phyloP scores from a whole-genome alignment of 2,113 vertebrate species.

The Lasiurus cinereus region DNA sequence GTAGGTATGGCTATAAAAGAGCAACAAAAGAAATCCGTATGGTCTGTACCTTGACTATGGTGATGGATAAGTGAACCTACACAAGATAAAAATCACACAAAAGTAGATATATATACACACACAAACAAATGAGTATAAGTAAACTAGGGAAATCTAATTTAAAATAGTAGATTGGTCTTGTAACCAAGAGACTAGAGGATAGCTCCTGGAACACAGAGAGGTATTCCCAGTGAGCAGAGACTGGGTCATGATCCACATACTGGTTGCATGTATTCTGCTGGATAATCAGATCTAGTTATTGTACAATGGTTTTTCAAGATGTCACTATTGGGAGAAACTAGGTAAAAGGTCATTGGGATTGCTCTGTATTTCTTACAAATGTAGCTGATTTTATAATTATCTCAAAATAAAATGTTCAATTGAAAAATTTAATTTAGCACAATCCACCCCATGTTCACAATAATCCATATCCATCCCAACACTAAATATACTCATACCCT shows the following conservation, averaged over 20 bases:
- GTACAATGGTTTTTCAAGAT: neutral
- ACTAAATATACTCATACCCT: neutral
- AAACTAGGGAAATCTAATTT: neutral
- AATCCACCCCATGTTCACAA: neutral
- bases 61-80: neutral
- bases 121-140: neutral
- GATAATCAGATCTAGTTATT: neutral
- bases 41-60: neutral
- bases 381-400: neutral
- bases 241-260: neutral
- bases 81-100: neutral
- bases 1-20: neutral
- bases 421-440: slow-evolving; percentile 12
- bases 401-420: slow-evolving; percentile 29
- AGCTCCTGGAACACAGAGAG: neutral
- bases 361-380: neutral
- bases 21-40: neutral
- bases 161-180: neutral
- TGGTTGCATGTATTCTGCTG: neutral
- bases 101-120: neutral
- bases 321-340: neutral
- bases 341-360: neutral
- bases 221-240: neutral
- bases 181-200: neutral
- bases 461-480: neutral